These are phyloP conservation scores for Hydrolagus affinis DNA, from an alignment of 2,113 vertebrate species.

Conservation along the genomic window DNA sequence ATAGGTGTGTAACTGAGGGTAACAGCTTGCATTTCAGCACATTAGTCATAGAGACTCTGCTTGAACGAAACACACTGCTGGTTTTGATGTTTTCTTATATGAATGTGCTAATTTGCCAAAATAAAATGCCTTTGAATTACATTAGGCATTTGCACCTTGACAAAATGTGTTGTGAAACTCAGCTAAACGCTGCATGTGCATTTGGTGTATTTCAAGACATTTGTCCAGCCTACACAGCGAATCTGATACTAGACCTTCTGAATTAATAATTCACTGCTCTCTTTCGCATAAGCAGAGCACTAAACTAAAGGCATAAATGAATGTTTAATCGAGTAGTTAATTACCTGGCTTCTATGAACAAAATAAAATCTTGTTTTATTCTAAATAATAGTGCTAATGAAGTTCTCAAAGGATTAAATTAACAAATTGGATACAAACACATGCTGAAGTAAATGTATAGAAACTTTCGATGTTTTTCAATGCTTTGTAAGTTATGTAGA, in stretches of 20 bases:
- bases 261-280: background rate
- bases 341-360: too few species aligned
- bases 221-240: background rate
- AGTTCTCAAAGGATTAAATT: too few species aligned
- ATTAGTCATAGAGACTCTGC: background rate
- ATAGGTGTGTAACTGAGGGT: background rate
- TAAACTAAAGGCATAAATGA: too few species aligned
- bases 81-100: background rate
- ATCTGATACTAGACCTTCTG: background rate
- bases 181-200: background rate
- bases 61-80: background rate
- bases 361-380: too few species aligned
- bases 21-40: slow-evolving; percentile 1
- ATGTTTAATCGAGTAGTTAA: too few species aligned
- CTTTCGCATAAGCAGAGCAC: too few species aligned
- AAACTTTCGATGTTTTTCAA: too few species aligned
- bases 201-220: background rate
- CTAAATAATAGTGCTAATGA: too few species aligned
- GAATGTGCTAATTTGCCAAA: slow-evolving; percentile 27
- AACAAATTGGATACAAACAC: too few species aligned
- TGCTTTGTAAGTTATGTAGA: too few species aligned
- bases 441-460: too few species aligned
- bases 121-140: background rate
- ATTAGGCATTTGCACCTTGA: slow-evolving; percentile 5
- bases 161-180: slow-evolving; percentile 16